These are phyloP conservation scores for Cantharis flavilabris DNA, from an alignment of 2,888 invertebrate species.

Conservation along the genomic window DNA sequence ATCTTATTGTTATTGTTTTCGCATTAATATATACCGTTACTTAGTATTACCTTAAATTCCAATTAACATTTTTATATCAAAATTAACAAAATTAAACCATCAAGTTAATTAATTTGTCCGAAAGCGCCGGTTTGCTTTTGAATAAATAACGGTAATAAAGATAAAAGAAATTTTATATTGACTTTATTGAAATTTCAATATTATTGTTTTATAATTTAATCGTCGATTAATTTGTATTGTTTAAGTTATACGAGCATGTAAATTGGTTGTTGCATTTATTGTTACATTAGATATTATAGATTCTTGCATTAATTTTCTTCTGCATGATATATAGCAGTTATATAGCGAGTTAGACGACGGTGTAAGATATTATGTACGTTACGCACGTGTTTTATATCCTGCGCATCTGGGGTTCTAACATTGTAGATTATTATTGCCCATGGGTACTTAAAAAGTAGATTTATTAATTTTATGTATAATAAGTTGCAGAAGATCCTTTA, in stretches of 20 bases:
- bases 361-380: no score
- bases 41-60: not conserved
- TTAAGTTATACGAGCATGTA: not conserved
- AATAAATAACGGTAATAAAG: not conserved
- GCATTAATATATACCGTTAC: not conserved
- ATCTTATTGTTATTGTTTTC: not conserved
- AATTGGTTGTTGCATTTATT: not conserved
- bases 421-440: no score
- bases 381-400: no score
- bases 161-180: not conserved
- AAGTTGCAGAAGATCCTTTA: not conserved
- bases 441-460: not conserved
- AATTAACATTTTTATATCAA: not conserved
- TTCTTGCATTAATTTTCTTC: no score
- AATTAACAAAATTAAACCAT: not conserved
- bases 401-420: no score
- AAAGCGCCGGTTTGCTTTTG: not conserved
- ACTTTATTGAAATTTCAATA: not conserved
- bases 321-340: no score
- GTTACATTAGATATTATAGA: not conserved
- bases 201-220: not conserved
- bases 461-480: not conserved
- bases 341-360: no score
- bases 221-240: not conserved
- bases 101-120: not conserved